phyloP scores from a whole-genome alignment of 2,888 invertebrate genomes.

The Enoplolaimus lenunculus region DNA sequence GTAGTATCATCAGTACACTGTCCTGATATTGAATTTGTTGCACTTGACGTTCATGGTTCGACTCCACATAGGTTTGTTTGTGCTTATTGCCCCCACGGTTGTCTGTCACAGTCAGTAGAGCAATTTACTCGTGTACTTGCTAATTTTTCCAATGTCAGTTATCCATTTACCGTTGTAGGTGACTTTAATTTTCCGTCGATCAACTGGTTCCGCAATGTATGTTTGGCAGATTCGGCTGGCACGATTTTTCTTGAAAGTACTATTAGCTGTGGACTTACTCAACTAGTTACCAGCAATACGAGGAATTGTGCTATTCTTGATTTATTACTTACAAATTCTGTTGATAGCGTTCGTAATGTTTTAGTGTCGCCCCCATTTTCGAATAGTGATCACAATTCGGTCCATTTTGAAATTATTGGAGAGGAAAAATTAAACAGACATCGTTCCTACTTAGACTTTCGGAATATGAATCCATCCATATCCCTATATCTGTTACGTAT shows the following conservation, averaged over 20 bases:
- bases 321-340: background rate
- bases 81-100: background rate
- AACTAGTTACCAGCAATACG: background rate
- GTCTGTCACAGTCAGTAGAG: background rate
- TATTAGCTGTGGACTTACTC: background rate
- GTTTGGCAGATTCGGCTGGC: background rate
- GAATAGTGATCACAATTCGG: background rate
- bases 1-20: background rate
- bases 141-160: background rate
- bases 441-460: background rate
- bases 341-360: background rate
- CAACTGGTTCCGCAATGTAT: background rate
- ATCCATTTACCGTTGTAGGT: background rate
- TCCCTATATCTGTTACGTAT: constrained; percentile 4
- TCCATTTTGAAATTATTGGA: background rate
- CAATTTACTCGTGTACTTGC: background rate
- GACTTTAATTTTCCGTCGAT: background rate
- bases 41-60: background rate
- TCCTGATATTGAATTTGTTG: background rate
- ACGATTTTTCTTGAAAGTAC: background rate
- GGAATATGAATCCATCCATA: background rate
- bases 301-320: background rate
- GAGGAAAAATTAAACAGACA: background rate
- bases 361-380: background rate
- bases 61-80: background rate